These are phyloP conservation scores for Polyommatus iphigenia DNA, from an alignment of 2,888 invertebrate species.

Conservation along the genomic window DNA sequence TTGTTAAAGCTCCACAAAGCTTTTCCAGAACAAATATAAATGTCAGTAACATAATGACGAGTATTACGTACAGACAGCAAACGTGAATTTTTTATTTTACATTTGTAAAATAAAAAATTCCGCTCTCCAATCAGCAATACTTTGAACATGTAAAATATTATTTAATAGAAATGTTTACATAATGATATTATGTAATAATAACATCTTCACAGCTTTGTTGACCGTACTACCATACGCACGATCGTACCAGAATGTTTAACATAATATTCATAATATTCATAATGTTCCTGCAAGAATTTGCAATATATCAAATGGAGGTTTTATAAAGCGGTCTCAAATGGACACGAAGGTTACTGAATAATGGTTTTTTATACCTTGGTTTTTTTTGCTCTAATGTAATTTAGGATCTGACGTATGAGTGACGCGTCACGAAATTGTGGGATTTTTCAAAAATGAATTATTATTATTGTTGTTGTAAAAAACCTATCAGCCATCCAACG, in stretches of 20 bases:
- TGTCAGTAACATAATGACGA: conserved; percentile 4
- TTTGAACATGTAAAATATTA: too few species aligned
- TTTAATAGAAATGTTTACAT: too few species aligned
- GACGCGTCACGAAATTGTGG: too few species aligned
- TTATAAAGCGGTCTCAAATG: not conserved
- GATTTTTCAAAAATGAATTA: too few species aligned
- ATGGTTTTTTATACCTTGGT: too few species aligned
- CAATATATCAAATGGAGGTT: not conserved
- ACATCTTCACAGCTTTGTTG: not conserved
- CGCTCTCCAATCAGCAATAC: too few species aligned
- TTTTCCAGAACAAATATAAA: not conserved
- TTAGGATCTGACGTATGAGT: too few species aligned
- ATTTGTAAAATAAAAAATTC: not conserved
- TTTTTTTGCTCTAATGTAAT: too few species aligned
- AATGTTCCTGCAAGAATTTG: not conserved
- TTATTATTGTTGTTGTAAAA: too few species aligned
- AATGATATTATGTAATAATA: too few species aligned
- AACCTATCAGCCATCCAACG: too few species aligned
- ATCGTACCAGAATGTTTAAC: not conserved
- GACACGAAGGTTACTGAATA: not conserved
- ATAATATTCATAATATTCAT: not conserved
- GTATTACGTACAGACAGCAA: not conserved
- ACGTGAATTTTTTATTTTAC: not conserved
- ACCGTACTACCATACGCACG: not conserved
- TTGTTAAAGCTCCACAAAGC: conserved; percentile 18